Base-by-base conservation (phyloP, 2,797 vertebrate genomes). In the Craterocephalus amniculus region DNA sequence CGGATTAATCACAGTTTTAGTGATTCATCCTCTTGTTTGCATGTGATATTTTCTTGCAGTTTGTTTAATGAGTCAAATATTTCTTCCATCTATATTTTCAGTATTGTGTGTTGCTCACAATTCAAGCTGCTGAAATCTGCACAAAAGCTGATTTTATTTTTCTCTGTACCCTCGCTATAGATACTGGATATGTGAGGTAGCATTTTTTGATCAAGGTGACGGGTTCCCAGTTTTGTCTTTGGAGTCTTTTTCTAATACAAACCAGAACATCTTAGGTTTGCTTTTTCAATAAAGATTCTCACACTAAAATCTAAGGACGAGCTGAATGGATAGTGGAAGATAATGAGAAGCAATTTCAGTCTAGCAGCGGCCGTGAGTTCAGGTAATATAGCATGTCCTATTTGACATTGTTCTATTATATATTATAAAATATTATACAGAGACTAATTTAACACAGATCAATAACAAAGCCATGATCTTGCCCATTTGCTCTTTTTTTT, bases 391-490 rank as follows among this genome's bases (percentile, higher is more conserved):
- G 12, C 43, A 36, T 1, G 26, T 13, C 29, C 22, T n/a, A 32
- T 34, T 51, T 32, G 3, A 58, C 48, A 27, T 0, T 48, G 13
- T 34, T 16, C 38, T 20, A 40, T n/a, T 56, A 6, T 34, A n/a
- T 27, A 26, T 51, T 22, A 26, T 56, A 29, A 32, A 45, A 60
- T 54, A n/a, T 8, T 57, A 14, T 40, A 54, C 64, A 8, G 54
- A 66, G n/a, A 43, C 58, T 12, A 18, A 35, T 64, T 24, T 51
- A 27, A 43, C 32, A 45, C 34, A 66, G 62, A 45, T 72, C 29
- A 59, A 57, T 51, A 43, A 16, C 31, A 2, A 54, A 63, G 64
- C 20, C 24, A 4, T 14, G 43, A 62, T 27, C 6, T 12, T 6
- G 34, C 27, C 57, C 13, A 12, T 18, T 1, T 52, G 16, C 22